Evolutionary conservation across 2,888 invertebrate genomes (phyloP).

Genomic region (Choristoneura rosaceana): DNA sequence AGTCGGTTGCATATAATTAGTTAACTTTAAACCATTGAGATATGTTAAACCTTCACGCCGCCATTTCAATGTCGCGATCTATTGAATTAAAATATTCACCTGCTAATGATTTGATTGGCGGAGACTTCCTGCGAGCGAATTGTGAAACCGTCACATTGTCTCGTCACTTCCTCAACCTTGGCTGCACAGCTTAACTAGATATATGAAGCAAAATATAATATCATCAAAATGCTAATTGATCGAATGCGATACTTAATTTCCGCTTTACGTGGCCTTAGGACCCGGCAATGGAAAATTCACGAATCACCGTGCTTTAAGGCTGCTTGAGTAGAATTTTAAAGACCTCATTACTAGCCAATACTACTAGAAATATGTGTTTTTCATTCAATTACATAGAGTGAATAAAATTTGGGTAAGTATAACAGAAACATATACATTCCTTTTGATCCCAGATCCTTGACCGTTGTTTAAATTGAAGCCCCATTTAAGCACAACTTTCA

Average conservation of each 20-base stretch:
- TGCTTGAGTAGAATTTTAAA: slow-evolving; percentile 29
- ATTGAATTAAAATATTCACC: slow-evolving; percentile 46
- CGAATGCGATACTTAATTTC: slow-evolving; percentile 23
- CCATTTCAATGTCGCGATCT: neutral
- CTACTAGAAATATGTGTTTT: neutral
- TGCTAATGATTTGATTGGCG: slow-evolving; percentile 60
- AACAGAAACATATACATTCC: neutral
- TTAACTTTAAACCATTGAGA: neutral
- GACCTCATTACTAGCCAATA: slow-evolving; percentile 28
- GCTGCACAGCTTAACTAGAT: slow-evolving; percentile 45
- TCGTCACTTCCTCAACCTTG: slow-evolving; percentile 71
- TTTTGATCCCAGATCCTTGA: neutral
- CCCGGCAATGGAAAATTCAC: slow-evolving; percentile 36
- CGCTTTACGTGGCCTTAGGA: slow-evolving; percentile 34
- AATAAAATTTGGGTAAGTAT: neutral
- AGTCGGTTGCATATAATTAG: no score
- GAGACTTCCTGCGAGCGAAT: slow-evolving; percentile 66
- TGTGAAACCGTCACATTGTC: slow-evolving; percentile 67
- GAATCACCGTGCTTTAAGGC: slow-evolving; percentile 29
- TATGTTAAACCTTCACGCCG: neutral
- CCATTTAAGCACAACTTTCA: slow-evolving; percentile 7
- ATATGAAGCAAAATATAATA: slow-evolving; percentile 37
- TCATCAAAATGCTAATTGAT: slow-evolving; percentile 34
- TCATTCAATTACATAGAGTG: neutral
- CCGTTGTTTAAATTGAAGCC: slow-evolving; percentile 1